phyloP scores from a whole-genome alignment of 1,140 invertebrate species.

The Sycophila sp. region DNA sequence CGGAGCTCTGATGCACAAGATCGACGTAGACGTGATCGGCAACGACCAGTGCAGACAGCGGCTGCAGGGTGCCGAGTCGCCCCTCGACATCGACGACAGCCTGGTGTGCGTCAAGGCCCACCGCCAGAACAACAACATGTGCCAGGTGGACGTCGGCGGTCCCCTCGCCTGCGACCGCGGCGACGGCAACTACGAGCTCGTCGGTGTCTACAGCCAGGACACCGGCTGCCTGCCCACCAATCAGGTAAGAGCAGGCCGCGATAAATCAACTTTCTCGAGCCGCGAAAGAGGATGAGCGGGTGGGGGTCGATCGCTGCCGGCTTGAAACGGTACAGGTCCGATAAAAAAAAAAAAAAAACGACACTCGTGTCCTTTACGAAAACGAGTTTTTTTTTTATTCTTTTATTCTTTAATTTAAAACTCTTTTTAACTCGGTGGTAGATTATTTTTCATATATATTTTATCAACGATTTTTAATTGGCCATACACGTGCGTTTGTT shows the following conservation, averaged over 20 bases:
- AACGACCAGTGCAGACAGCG: slow-evolving; percentile 68
- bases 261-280: slow-evolving; percentile 19
- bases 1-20: slow-evolving; percentile 78
- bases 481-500: too few relatives aligned
- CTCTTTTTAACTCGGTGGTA: too few relatives aligned
- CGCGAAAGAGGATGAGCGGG: neutral
- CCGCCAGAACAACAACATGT: slow-evolving; percentile 56
- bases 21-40: slow-evolving; percentile 74
- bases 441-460: too few relatives aligned
- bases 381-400: too few relatives aligned
- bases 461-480: too few relatives aligned
- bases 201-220: slow-evolving; percentile 80
- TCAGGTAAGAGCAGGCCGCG: slow-evolving; percentile 51
- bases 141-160: slow-evolving; percentile 79
- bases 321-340: too few relatives aligned
- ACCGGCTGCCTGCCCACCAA: slow-evolving; percentile 68
- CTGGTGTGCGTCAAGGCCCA: slow-evolving; percentile 56
- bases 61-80: slow-evolving; percentile 43
- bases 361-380: too few relatives aligned
- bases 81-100: slow-evolving; percentile 47
- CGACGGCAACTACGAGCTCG: slow-evolving; percentile 74
- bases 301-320: neutral
- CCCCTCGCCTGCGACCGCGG: slow-evolving; percentile 80
- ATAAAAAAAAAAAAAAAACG: too few relatives aligned
- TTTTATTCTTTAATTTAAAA: too few relatives aligned